Percentiles rank a stretch among this genome's conserved stretches.
Evolutionary conservation across 2,888 invertebrate species (phyloP).

Genomic region (Galeruca laticollis): DNA sequence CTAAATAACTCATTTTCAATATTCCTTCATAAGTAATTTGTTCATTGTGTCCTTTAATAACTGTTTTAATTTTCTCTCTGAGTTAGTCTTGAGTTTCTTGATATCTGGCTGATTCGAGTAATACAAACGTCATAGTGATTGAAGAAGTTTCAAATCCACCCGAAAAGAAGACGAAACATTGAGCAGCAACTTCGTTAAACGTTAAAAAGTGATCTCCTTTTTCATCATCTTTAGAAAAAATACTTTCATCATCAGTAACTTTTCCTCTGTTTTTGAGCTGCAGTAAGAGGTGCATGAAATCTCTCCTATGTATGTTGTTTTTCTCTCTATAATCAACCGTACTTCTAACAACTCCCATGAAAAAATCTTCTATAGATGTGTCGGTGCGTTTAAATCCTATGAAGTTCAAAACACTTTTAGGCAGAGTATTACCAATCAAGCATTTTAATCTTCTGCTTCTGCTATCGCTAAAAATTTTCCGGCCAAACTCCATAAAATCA

Average conservation of each 20-base stretch:
- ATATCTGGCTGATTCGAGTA: constrained; percentile 50
- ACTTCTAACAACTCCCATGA: constrained; percentile 57
- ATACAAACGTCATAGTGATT: constrained; percentile 51
- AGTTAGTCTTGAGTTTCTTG: constrained; percentile 49
- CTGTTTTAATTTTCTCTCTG: constrained; percentile 46
- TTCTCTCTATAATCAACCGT: constrained; percentile 58
- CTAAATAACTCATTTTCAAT: constrained; percentile 59
- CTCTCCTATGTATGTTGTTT: constrained; percentile 62
- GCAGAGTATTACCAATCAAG: background rate
- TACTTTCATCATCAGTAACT: too few species aligned
- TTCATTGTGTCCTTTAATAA: constrained; percentile 45
- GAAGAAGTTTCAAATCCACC: constrained; percentile 55
- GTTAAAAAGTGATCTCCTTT: too few species aligned
- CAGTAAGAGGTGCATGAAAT: constrained; percentile 69
- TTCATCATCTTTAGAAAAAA: too few species aligned
- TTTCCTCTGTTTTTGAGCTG: too few species aligned
- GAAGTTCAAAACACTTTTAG: background rate
- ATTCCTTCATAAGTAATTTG: constrained; percentile 51
- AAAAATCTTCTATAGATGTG: constrained; percentile 40
- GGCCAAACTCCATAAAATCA: constrained; percentile 62
- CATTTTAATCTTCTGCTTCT: background rate
- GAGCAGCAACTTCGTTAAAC: constrained; percentile 39
- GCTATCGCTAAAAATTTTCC: constrained; percentile 39
- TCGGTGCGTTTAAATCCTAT: background rate
- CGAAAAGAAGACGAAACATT: constrained; percentile 49